phyloP scores from a whole-genome alignment of 2,113 vertebrate species.

The Progne subis region DNA sequence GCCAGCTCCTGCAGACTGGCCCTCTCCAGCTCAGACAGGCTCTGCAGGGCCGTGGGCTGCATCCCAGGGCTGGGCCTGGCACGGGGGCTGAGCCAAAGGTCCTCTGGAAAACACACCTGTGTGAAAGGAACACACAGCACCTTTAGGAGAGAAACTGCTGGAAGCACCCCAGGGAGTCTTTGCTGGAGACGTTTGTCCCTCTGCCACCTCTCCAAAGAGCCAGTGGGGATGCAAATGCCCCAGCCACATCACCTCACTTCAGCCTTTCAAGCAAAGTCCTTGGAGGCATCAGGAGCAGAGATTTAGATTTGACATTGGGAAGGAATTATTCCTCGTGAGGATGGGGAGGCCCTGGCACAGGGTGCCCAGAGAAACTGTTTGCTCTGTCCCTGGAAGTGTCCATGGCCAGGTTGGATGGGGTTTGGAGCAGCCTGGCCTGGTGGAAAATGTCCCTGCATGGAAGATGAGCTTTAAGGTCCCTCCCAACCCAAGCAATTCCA shows the following conservation, averaged over 20 bases:
- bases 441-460: background rate
- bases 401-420: background rate
- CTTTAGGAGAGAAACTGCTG: background rate
- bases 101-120: background rate
- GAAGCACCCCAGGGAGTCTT: background rate
- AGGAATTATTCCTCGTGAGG: background rate
- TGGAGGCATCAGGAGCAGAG: background rate
- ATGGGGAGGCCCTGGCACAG: background rate
- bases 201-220: background rate
- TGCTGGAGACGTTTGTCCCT: background rate
- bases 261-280: background rate
- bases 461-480: background rate
- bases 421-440: background rate
- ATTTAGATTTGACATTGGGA: background rate
- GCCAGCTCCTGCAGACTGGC: conserved; percentile 38
- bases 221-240: background rate
- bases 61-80: background rate
- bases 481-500: background rate
- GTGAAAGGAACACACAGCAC: background rate
- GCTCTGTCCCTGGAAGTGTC: background rate
- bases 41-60: conserved; percentile 42
- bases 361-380: background rate
- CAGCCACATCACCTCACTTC: rapidly evolving
- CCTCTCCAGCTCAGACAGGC: conserved; percentile 51
- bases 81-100: background rate